Conservation (phyloP, 2,888 invertebrate species). For the Hecatera dysodea region DNA sequence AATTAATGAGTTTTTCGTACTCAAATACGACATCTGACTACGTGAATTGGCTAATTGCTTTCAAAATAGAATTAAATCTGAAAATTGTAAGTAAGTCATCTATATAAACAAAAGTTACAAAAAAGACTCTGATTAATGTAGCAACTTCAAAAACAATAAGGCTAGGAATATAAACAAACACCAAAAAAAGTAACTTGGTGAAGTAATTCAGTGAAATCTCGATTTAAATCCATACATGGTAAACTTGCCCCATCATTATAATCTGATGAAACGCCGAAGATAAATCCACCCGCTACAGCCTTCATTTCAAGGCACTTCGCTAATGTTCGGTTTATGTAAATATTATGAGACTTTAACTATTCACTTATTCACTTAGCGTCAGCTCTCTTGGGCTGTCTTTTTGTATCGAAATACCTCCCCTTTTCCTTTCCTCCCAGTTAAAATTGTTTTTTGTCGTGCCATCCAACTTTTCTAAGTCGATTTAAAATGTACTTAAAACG, state of each 20-base stretch:
- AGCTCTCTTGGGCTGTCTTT: constrained; percentile 83
- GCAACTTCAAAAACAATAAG: neutral
- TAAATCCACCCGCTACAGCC: constrained; percentile 67
- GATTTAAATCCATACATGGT: constrained; percentile 5
- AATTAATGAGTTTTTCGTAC: too few species aligned
- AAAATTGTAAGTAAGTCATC: neutral
- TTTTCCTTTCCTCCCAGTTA: constrained; percentile 73
- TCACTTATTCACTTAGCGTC: constrained; percentile 90
- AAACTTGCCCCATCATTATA: constrained; percentile 34
- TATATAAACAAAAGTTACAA: neutral
- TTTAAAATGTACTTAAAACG: constrained; percentile 80
- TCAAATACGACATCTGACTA: neutral
- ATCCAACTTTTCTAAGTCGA: constrained; percentile 77
- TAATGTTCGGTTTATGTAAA: constrained; percentile 90
- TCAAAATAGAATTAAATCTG: neutral
- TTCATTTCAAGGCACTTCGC: constrained; percentile 75
- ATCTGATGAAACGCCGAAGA: constrained; percentile 34
- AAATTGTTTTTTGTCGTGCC: constrained; percentile 77
- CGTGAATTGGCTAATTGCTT: neutral
- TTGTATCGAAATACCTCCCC: constrained; percentile 82
- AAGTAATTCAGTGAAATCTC: neutral
- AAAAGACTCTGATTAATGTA: neutral
- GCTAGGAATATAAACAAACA: too few species aligned
- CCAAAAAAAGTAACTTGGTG: neutral
- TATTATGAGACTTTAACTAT: constrained; percentile 90